phyloP scores from a whole-genome alignment of 1,140 invertebrate genomes.

The Heliconius himera region DNA sequence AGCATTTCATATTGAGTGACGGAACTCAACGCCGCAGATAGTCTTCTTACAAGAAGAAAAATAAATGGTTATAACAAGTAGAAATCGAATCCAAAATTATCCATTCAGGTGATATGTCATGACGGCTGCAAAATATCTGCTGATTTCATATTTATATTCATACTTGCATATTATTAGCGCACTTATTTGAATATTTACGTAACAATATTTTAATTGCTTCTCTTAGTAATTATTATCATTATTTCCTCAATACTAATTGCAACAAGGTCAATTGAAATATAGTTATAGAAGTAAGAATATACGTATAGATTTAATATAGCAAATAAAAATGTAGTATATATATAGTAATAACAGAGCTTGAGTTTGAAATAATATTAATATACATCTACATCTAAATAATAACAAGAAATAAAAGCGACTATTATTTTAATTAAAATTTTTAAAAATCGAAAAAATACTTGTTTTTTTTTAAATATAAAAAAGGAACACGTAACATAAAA shows the following conservation, averaged over 20 bases:
- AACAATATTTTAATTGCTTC: neutral
- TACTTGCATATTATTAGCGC: neutral
- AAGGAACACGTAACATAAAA: no score
- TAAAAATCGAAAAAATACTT: no score
- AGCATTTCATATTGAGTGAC: neutral
- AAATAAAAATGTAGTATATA: no score
- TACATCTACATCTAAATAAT: no score
- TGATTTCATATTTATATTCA: neutral
- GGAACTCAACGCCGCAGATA: neutral
- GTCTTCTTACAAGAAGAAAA: neutral
- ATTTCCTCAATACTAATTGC: conserved; percentile 13
- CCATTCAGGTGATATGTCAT: no score
- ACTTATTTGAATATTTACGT: neutral
- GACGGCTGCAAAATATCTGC: neutral
- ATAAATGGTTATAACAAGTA: neutral
- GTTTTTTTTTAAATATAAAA: no score
- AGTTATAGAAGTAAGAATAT: neutral
- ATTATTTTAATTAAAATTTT: no score
- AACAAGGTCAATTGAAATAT: conserved; percentile 5
- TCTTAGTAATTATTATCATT: neutral
- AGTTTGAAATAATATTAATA: no score
- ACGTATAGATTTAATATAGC: neutral
- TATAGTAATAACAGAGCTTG: no score
- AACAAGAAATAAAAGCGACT: no score
- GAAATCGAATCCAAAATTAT: neutral